Evolutionary conservation across 2,888 invertebrate genomes (phyloP), one percentile per base, ranked within the genome.

Genomic region (Trichacis sp.): DNA sequence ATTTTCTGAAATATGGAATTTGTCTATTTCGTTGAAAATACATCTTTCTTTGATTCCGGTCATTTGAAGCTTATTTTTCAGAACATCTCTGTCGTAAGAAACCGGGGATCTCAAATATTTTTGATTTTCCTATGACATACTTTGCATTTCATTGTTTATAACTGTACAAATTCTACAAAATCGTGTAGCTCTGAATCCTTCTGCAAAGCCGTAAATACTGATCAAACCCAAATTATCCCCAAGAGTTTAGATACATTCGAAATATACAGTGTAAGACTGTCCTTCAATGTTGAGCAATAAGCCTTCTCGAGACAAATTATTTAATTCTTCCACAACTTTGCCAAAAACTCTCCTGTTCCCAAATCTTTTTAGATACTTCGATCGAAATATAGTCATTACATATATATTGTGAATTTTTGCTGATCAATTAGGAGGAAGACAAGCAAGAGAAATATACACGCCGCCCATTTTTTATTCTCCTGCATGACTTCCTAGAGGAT

Each of bases 381-480:
- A 38, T 9, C 50, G 47, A 12, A 45, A 29, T 2, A 64, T 33
- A 0, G 42, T 45, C 12, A 40, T 33, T 9, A 64, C 33, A 20
- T 56, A 56, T 45, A 64, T 33, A 50, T 60, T 56, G 4, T 54
- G 9, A 6, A 38, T 4, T 38, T 52, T 59, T n/a, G n/a, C 43
- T 18, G 15, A 38, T n/a, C 43, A 1, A 19, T 60, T 59, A 18
- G 55, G 64, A 19, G 64, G 58, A 14, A 65, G 30, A 17, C 54
- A 57, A 18, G 53, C 51, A 8, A 58, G 5, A 8, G 53, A 66
- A n/a, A 45, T 36, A 14, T 67, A 67, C 9, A 17, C 12, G 8
- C 58, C 56, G 0, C 53, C 56, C 8, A 66, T 17, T 46, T 67
- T 66, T 42, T 56, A 29, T 48, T 67, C 49, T n/a, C 59, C 66